Evolutionary conservation across 2,797 vertebrate genomes (phyloP), one percentile per base, ranked within the genome.

Genomic region (Cetoscarus ocellatus): DNA sequence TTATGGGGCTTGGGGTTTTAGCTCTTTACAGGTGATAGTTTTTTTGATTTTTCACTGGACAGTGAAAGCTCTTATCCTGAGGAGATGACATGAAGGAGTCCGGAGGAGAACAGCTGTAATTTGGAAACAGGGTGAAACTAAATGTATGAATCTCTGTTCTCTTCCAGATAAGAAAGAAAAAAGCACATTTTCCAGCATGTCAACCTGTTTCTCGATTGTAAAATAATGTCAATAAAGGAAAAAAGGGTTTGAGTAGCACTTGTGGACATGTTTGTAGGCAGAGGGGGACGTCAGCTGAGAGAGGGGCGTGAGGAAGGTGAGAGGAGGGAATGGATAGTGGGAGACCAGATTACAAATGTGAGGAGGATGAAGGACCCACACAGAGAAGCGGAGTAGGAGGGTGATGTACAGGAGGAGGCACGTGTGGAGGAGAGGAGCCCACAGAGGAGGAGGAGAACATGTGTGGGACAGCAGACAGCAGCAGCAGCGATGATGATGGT

Each of bases 321-420:
- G 40, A 42, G 40, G 3, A 65, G 72, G 58, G 67, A 13, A 2
- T 59, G 49, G 60, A n/a, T 61, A 6, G 58, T 7, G 39, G 52
- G 10, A 38, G 70, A 57, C 19, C 63, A 54, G 44, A 59, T 48
- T 43, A 47, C 19, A 45, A 19, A 38, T 19, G 1, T 19, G 75
- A 75, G 57, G 73, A 74, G 63, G 77, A 80, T 63, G 78, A 55
- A 75, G 67, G 50, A 45, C 50, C 47, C 8, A 67, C 63, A 53
- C 38, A 34, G 52, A 62, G 19, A 15, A 35, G 49, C 61, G 39
- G 57, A 76, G 68, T 9, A 56, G 65, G 55, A 62, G 36, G 44
- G 71, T 53, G 18, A 49, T 18, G 44, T 17, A 38, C 9, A 34
- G 55, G 47, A 27, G 39, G 62, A 42, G 51, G 18, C 44, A 7